Base-by-base conservation (phyloP, 2,113 vertebrate species). In the Anser brachyrhynchus region DNA sequence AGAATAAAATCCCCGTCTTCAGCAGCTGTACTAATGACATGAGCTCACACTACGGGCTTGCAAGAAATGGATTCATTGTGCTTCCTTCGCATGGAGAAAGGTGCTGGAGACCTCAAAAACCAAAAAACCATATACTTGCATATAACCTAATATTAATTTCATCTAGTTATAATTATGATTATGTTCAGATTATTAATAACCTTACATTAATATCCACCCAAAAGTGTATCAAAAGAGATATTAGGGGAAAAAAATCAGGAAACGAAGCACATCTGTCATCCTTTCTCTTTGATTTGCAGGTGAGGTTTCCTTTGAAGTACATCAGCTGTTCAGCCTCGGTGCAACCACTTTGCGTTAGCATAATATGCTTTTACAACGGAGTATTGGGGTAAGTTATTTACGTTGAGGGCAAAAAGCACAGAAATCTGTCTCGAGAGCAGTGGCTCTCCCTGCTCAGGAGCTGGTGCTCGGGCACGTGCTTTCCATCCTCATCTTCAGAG, bases 231-330 rank as follows among this genome's bases (percentile, higher is more conserved):
- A 82, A 59, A 37, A 71, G 11, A 57, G 46, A 86, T 4, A 62
- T 17, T 52, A 55, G 29, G 39, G 37, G 7, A 13, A 41, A 82
- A 44, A 23, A 67, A 49, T 69, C 35, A 77, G 31, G 59, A 39
- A 49, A 54, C 39, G 31, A 73, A 59, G 31, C 59, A 73, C 59
- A 77, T 49, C 41, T 25, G 41, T 55, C 26, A n/a, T 43, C 11
- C 9, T 44, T 74, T 70, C 62, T 52, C 70, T 71, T 46, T 79
- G 69, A 69, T 81, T 84, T 78, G 49, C 62, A 85, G 66, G 29
- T 85, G 79, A 71, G 57, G 20, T 81, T 78, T 82, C 57, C 78
- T 90, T 74, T 44, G 44, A 87, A 67, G 62, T n/a, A 23, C 26
- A 52, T 55, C 58, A 83, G 43, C 74, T 78, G 13, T 57, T 89